Evolutionary conservation across 1,140 invertebrate genomes (phyloP).

Genomic region (Drosophila sechellia): DNA sequence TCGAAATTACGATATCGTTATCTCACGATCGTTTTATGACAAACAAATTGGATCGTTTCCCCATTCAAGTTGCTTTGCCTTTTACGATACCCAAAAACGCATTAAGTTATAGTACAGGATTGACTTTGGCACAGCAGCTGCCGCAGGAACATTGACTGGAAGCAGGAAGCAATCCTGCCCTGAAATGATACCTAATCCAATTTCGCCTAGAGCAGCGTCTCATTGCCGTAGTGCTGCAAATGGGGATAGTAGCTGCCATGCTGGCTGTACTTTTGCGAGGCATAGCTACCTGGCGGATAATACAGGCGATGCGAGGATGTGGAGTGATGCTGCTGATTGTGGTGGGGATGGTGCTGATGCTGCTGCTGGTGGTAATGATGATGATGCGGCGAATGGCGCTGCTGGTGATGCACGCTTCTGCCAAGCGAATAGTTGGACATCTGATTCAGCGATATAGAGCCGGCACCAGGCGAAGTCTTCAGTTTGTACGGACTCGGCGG

Average conservation of each 20-base stretch:
- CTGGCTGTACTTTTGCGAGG: conserved; percentile 47
- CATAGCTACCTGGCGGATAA: conserved; percentile 50
- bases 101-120: conserved; percentile 2
- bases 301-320: conserved; percentile 60
- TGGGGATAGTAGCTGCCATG: conserved; percentile 56
- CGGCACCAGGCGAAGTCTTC: conserved; percentile 45
- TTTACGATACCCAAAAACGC: neutral
- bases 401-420: conserved; percentile 36
- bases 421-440: conserved; percentile 70
- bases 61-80: neutral
- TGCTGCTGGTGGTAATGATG: conserved; percentile 25
- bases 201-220: conserved; percentile 60
- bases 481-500: conserved; percentile 62
- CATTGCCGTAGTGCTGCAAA: conserved; percentile 62
- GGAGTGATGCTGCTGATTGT: conserved; percentile 33
- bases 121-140: conserved; percentile 22
- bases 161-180: neutral
- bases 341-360: conserved; percentile 6
- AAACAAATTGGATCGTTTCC: too few species aligned
- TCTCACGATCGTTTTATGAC: neutral
- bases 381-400: conserved; percentile 32
- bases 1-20: neutral
- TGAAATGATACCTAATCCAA: conserved; percentile 5
- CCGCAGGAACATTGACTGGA: conserved; percentile 39
- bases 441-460: conserved; percentile 71